These are phyloP conservation scores for Idaea straminata DNA, from an alignment of 2,888 invertebrate species.

Conservation along the genomic window DNA sequence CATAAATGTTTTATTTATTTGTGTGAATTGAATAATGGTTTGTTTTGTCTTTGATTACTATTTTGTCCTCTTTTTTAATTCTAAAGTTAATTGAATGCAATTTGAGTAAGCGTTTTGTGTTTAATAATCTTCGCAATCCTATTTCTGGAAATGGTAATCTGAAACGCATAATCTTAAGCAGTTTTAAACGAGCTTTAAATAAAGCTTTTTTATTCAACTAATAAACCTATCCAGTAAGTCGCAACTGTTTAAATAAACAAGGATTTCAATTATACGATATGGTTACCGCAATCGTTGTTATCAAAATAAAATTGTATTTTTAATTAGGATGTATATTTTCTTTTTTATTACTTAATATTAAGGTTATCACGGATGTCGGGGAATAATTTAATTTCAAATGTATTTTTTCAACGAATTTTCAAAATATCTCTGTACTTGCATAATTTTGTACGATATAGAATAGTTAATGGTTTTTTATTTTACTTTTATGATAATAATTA, in stretches of 20 bases:
- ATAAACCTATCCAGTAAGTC: not conserved
- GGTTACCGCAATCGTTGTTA: not conserved
- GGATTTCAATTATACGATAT: constrained; percentile 6
- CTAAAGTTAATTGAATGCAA: not conserved
- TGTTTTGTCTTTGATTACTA: not conserved
- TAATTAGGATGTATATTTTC: constrained; percentile 33
- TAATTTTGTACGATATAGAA: not conserved
- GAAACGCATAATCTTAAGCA: constrained; percentile 10
- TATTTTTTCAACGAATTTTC: constrained; percentile 3
- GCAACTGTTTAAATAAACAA: not conserved
- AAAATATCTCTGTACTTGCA: constrained; percentile 6
- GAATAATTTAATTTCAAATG: constrained; percentile 35
- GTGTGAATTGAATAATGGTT: not conserved
- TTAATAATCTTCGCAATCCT: not conserved
- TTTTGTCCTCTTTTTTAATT: not conserved
- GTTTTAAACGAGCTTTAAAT: constrained; percentile 12
- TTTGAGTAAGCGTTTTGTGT: not conserved
- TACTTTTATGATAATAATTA: not conserved
- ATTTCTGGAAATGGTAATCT: constrained; percentile 5
- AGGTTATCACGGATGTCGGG: constrained; percentile 30
- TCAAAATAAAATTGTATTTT: constrained; percentile 32
- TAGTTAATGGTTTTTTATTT: not conserved
- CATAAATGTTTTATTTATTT: not conserved
- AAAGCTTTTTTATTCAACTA: not conserved
- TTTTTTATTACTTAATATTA: constrained; percentile 36